Percentiles rank a stretch among this genome's conserved stretches.
phyloP scores from a whole-genome alignment of 2,113 vertebrate species.

The Callaeas wilsoni region DNA sequence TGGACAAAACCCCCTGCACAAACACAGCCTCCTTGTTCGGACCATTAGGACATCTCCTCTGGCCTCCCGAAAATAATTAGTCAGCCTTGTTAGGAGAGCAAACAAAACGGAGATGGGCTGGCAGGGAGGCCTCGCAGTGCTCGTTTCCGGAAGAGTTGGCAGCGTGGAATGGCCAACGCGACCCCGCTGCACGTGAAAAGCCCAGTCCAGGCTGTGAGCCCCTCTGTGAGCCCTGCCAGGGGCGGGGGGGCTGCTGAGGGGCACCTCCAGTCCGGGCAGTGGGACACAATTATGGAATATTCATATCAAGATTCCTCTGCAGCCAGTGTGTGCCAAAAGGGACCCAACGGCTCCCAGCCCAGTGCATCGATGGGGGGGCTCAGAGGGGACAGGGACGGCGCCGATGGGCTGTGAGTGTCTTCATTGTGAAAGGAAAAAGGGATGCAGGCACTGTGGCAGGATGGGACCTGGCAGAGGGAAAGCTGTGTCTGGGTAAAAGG shows the following conservation, averaged over 20 bases:
- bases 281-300: background rate
- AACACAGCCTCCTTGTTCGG: constrained; percentile 29
- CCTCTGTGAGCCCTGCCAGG: background rate
- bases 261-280: accelerated
- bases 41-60: background rate
- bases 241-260: accelerated
- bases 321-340: background rate
- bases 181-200: background rate
- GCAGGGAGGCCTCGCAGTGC: background rate
- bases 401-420: accelerated
- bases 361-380: accelerated
- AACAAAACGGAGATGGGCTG: background rate
- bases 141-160: background rate
- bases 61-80: background rate
- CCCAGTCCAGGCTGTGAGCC: background rate
- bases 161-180: accelerated
- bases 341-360: accelerated
- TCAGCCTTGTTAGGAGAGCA: constrained; percentile 13
- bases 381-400: accelerated
- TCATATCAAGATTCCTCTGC: background rate
- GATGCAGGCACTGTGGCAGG: background rate
- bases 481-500: background rate
- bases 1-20: background rate
- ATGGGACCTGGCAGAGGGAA: background rate
- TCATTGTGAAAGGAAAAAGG: background rate